A percentile compares a stretch with the other conserved stretches of the same genome.
phyloP scores from a whole-genome alignment of 2,797 vertebrate species.

The Eutrigla gurnardus region DNA sequence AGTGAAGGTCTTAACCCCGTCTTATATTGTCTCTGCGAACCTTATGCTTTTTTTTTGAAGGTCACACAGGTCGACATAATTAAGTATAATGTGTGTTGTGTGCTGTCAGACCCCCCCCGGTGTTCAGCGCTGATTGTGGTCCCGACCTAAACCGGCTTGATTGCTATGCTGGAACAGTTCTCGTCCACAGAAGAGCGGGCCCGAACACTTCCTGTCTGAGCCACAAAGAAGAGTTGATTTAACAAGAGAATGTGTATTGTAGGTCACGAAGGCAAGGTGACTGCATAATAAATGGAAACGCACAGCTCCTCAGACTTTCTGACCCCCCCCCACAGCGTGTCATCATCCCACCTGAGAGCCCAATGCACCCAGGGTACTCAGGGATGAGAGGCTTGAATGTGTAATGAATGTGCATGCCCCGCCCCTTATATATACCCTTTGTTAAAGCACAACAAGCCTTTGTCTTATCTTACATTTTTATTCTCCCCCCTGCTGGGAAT shows the following conservation, averaged over 20 bases:
- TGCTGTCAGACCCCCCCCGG: constrained; percentile 58
- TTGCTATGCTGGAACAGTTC: constrained; percentile 54
- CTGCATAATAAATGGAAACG: constrained; percentile 59
- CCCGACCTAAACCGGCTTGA: constrained; percentile 63
- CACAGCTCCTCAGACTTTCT: constrained; percentile 48
- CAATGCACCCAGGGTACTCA: constrained; percentile 41
- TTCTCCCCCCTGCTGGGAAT: constrained; percentile 44
- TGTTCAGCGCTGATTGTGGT: constrained; percentile 67
- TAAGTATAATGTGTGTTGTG: constrained; percentile 22
- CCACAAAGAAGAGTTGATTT: constrained; percentile 42
- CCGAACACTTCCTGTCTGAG: constrained; percentile 48
- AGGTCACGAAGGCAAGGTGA: constrained; percentile 62
- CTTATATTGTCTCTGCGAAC: constrained; percentile 29
- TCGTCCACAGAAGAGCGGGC: constrained; percentile 50
- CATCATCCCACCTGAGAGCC: constrained; percentile 62
- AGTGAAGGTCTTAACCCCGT: constrained; percentile 47
- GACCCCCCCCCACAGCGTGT: constrained; percentile 43
- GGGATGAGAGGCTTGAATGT: constrained; percentile 59
- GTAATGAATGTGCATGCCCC: constrained; percentile 54
- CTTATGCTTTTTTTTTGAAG: constrained; percentile 54
- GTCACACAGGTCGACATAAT: constrained; percentile 50
- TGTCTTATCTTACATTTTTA: constrained; percentile 20
- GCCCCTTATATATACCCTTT: constrained; percentile 37
- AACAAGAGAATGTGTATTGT: constrained; percentile 25
- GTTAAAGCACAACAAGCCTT: constrained; percentile 56